These are phyloP conservation scores for Notospermus geniculatus DNA, from an alignment of 1,140 invertebrate genomes.

Conservation along the genomic window DNA sequence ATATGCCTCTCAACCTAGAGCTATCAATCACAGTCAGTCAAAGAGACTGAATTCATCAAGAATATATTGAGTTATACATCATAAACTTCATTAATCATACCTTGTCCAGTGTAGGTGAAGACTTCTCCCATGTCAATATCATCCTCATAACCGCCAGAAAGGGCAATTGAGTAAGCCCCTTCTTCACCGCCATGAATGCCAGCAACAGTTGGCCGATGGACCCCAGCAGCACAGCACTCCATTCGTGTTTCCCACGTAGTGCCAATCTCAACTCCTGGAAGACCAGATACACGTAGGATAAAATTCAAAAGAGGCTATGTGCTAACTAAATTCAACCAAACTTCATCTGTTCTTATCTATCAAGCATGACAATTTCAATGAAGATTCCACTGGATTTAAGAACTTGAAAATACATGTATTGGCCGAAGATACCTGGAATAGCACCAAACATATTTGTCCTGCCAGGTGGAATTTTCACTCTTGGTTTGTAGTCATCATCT, in stretches of 20 bases:
- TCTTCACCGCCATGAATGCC: conserved; percentile 54
- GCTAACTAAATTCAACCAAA: not conserved
- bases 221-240: conserved; percentile 49
- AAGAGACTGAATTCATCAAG: too few relatives aligned
- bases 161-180: conserved; percentile 53
- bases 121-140: conserved; percentile 52
- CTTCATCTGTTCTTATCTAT: not conserved
- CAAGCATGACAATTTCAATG: too few relatives aligned
- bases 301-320: not conserved
- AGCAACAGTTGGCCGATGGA: conserved; percentile 56
- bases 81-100: too few relatives aligned
- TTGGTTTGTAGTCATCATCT: conserved; percentile 24
- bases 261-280: conserved; percentile 57
- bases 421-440: conserved; percentile 26
- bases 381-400: too few relatives aligned
- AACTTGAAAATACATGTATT: too few relatives aligned
- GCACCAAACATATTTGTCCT: conserved; percentile 40
- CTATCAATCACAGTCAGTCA: too few relatives aligned
- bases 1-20: too few relatives aligned
- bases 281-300: conserved; percentile 7
- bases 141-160: conserved; percentile 55
- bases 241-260: conserved; percentile 51
- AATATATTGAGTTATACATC: too few relatives aligned
- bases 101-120: conserved; percentile 56
- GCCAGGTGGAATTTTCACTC: conserved; percentile 24